Evolutionary conservation across 2,113 vertebrate species (phyloP).

Genomic region (Ailurus styani): DNA sequence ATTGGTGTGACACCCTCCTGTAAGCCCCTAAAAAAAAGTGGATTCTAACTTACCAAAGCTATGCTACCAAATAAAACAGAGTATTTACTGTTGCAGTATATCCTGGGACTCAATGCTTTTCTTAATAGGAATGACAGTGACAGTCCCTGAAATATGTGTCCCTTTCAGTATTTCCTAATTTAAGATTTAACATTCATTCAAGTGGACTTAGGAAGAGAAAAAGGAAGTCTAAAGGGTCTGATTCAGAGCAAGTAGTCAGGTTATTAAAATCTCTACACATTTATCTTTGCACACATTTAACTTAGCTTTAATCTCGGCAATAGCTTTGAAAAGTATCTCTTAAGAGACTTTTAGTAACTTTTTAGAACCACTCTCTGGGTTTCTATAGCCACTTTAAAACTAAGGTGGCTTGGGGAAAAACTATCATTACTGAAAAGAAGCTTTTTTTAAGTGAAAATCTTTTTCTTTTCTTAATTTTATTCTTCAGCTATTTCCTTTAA

Average conservation of each 20-base stretch:
- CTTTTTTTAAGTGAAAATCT: constrained; percentile 61
- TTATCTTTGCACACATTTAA: constrained; percentile 50
- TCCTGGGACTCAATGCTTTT: not conserved
- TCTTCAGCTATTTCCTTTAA: constrained; percentile 63
- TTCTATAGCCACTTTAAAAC: constrained; percentile 61
- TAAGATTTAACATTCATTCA: constrained; percentile 19
- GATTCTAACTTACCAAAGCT: not conserved
- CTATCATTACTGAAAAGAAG: constrained; percentile 52
- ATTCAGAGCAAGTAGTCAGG: not conserved
- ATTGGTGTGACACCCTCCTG: not conserved
- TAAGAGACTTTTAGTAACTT: constrained; percentile 58
- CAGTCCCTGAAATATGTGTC: not conserved
- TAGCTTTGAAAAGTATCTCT: constrained; percentile 45
- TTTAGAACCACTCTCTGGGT: constrained; percentile 43
- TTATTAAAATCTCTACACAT: constrained; percentile 36
- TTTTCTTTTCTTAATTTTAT: constrained; percentile 70
- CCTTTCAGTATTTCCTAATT: constrained; percentile 5
- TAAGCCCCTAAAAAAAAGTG: not conserved
- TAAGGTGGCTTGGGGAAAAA: constrained; percentile 50
- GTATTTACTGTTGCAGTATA: not conserved
- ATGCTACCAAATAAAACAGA: not conserved
- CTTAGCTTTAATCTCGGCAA: constrained; percentile 37
- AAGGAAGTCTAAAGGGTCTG: not conserved
- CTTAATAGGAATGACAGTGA: not conserved
- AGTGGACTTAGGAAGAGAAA: not conserved